Conservation (phyloP, 2,888 invertebrate species). For the Tryphoninae sp. region DNA sequence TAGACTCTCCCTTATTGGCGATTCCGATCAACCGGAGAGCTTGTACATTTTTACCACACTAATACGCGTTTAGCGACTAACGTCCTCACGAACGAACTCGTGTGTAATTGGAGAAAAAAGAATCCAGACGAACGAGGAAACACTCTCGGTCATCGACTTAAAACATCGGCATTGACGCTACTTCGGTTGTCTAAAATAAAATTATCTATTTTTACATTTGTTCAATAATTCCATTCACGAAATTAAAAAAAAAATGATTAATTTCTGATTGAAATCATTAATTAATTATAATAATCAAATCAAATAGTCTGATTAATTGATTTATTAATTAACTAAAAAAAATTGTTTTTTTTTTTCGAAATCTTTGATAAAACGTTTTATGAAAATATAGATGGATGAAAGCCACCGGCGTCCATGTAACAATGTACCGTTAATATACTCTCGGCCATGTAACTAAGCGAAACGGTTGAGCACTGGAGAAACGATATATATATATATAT, state of each 20-base stretch:
- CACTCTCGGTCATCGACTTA: not conserved
- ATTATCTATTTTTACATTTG: too few relatives aligned
- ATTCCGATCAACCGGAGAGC: constrained; percentile 52
- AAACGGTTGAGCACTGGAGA: constrained; percentile 21
- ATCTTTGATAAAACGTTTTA: not conserved
- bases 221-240: too few relatives aligned
- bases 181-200: not conserved
- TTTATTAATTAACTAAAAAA: not conserved
- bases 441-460: constrained; percentile 15
- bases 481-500: constrained; percentile 5
- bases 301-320: too few relatives aligned
- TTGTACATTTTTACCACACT: not conserved
- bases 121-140: not conserved
- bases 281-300: too few relatives aligned
- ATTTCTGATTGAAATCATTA: too few relatives aligned
- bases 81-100: not conserved
- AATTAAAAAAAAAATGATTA: too few relatives aligned
- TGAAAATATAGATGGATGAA: not conserved
- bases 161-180: not conserved
- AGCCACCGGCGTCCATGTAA: not conserved
- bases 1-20: constrained; percentile 61
- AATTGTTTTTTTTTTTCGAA: not conserved
- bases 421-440: constrained; percentile 45
- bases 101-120: not conserved
- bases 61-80: not conserved